A percentile compares a stretch with the other conserved stretches of the same genome.
phyloP scores from a whole-genome alignment of 2,113 vertebrate species.

The Bos taurus region DNA sequence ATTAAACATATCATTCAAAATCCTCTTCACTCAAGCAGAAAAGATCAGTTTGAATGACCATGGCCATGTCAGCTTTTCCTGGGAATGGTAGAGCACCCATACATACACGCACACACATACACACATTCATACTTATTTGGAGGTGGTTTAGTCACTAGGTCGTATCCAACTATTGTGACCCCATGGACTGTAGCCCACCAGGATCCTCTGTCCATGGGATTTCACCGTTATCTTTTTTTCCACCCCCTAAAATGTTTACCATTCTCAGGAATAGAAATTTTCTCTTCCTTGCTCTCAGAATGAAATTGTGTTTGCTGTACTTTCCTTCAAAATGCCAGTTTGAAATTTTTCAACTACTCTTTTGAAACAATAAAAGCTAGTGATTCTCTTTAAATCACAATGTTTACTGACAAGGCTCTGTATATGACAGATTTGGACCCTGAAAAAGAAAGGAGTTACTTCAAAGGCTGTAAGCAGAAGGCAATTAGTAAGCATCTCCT shows the following conservation, averaged over 20 bases:
- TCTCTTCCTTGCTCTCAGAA: background rate
- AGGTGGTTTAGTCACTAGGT: background rate
- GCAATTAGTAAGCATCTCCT: background rate
- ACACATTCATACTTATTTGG: too few relatives aligned
- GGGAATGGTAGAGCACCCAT: background rate
- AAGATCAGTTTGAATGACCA: background rate
- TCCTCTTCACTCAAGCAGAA: background rate
- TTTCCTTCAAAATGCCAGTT: background rate
- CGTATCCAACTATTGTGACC: background rate
- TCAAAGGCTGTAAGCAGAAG: background rate
- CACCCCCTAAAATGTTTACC: background rate
- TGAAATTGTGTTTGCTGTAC: background rate
- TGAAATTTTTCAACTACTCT: background rate
- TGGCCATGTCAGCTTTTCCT: background rate
- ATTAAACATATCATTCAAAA: background rate
- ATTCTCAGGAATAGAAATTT: background rate
- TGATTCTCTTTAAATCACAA: constrained; percentile 34
- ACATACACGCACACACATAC: rapidly evolving
- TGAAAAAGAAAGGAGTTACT: background rate
- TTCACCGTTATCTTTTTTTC: background rate
- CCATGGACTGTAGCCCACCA: background rate
- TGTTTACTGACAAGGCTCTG: constrained; percentile 5
- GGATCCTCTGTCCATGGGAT: background rate
- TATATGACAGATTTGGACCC: background rate
- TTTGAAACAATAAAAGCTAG: constrained; percentile 12